Evolutionary conservation across 2,888 invertebrate species (phyloP), one percentile per base, ranked within the genome.

Genomic region (Trissoscelio sp.): DNA sequence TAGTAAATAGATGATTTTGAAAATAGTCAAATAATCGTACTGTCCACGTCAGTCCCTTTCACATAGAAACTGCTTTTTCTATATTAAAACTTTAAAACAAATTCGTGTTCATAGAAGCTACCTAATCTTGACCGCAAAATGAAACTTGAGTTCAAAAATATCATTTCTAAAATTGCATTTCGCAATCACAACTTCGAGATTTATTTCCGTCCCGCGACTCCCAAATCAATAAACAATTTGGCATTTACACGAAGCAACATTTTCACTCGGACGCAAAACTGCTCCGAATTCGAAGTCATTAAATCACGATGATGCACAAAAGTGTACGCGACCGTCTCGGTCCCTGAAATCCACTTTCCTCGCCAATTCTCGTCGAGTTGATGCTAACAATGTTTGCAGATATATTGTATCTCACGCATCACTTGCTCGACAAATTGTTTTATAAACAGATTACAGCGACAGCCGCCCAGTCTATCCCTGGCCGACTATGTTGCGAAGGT

Each of bases 361-460:
- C 88, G 86, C 87, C 89, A 89, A 90, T 91, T 87, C 91, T 91
- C 90, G 89, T 90, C 88, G 90, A 89, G 90, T 89, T 90, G 91
- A 91, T 91, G 91, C 89, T 91, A 91, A 91, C 91, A 91, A 91
- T 91, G 91, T 91, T 91, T 91, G 91, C 88, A 90, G 91, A 91
- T 91, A 91, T 91, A 91, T 91, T 91, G 91, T 90, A 89, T 91
- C 91, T 91, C 94, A 94, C 94, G 95, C 95, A 94, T 94, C 94
- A 94, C 92, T 92, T 93, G 93, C 93, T 92, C 93, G 93, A 94
- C 95, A 95, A 95, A 95, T 95, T 95, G 95, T 94, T 94, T 94
- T 93, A 94, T 95, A 95, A 95, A 94, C 94, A 95, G 95, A 95
- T 95, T 95, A 95, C 93, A 93, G 93, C 93, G 91, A 92, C 92